Evolutionary conservation across 2,113 vertebrate genomes (phyloP).

Genomic region (Hippocampus comes): DNA sequence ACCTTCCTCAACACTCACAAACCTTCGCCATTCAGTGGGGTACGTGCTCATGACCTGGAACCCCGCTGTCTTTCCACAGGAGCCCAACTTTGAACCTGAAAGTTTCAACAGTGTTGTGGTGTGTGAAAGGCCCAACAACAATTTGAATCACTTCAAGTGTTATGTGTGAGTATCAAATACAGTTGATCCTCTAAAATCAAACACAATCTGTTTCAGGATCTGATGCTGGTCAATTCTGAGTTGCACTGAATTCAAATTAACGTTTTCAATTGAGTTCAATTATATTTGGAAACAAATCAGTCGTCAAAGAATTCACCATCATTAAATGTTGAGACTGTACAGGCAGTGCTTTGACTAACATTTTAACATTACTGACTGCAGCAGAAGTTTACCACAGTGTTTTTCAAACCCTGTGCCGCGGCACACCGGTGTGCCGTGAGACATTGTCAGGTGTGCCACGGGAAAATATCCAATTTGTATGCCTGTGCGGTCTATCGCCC

Average conservation of each 20-base stretch:
- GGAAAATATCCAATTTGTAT: too few species aligned
- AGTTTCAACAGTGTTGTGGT: constrained; percentile 77
- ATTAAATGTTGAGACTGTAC: background rate
- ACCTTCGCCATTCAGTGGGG: too few species aligned
- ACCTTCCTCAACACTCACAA: too few species aligned
- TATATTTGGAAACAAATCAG: background rate
- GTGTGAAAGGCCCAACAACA: constrained; percentile 88
- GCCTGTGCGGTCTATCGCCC: too few species aligned
- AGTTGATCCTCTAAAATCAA: constrained; percentile 18
- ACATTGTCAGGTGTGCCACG: too few species aligned
- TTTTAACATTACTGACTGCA: background rate
- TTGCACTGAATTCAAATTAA: background rate
- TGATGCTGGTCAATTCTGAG: background rate
- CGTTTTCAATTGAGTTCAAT: background rate
- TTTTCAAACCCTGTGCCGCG: too few species aligned
- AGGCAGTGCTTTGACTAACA: background rate
- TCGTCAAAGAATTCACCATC: background rate
- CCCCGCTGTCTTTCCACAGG: constrained; percentile 33
- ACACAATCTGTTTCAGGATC: background rate
- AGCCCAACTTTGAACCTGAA: constrained; percentile 69
- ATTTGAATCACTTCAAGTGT: constrained; percentile 88
- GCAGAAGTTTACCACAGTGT: background rate
- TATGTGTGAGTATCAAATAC: constrained; percentile 73
- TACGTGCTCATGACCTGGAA: background rate
- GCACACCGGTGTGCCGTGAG: too few species aligned